These are phyloP conservation scores for Apamea sordens DNA, from an alignment of 2,888 invertebrate genomes.

Conservation along the genomic window DNA sequence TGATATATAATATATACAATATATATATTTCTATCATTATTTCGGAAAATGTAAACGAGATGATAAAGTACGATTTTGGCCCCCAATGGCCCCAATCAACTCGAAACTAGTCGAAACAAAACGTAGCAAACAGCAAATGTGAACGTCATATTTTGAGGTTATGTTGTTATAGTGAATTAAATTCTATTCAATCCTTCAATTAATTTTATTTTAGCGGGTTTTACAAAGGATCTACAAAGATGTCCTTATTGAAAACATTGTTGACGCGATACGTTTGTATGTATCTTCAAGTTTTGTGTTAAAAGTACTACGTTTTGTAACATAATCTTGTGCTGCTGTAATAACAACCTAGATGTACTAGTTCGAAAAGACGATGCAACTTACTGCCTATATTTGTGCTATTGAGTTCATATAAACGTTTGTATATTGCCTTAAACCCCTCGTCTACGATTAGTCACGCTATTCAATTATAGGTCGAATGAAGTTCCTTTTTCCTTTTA, in stretches of 20 bases:
- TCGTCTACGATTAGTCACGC: not conserved
- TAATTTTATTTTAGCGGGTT: not conserved
- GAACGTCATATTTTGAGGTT: constrained; percentile 38
- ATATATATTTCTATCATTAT: no score
- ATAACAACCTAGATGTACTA: constrained; percentile 38
- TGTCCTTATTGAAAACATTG: constrained; percentile 77
- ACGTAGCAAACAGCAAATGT: constrained; percentile 28
- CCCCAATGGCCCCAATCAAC: not conserved
- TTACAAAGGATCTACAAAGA: constrained; percentile 47
- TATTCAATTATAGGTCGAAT: no score
- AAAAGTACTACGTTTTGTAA: not conserved
- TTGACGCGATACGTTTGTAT: constrained; percentile 75
- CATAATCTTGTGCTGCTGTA: not conserved
- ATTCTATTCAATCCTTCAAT: not conserved
- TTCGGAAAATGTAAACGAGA: not conserved
- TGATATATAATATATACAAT: no score
- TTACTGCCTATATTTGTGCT: not conserved
- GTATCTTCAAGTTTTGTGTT: constrained; percentile 50
- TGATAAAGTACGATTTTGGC: no score
- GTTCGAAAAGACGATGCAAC: not conserved
- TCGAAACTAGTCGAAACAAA: constrained; percentile 9
- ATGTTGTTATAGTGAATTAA: constrained; percentile 36
- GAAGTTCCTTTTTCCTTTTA: not conserved
- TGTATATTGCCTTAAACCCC: not conserved
- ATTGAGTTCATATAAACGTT: constrained; percentile 11